phyloP scores from a whole-genome alignment of 1,140 invertebrate genomes.

The Sycobia sp. region DNA sequence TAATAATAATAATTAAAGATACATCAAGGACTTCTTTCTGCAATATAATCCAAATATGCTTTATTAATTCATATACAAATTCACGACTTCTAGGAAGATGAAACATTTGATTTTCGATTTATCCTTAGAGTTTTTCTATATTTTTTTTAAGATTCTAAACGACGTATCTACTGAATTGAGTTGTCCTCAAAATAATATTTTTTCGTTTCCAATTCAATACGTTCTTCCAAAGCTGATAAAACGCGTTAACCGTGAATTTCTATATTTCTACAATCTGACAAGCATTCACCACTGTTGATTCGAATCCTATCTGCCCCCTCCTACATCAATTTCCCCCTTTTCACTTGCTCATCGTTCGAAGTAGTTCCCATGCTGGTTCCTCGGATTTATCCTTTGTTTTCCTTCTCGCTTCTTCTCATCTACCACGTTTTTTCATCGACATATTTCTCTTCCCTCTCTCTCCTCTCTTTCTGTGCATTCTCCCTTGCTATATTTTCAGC shows the following conservation, averaged over 20 bases:
- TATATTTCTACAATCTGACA: no score
- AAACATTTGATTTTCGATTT: not conserved
- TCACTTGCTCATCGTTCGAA: not conserved
- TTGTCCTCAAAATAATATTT: not conserved
- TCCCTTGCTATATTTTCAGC: no score
- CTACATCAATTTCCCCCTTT: slow-evolving; percentile 11
- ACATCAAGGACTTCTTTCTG: not conserved
- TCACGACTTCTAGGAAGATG: not conserved
- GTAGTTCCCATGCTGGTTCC: not conserved
- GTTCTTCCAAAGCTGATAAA: not conserved
- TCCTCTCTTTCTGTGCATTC: no score
- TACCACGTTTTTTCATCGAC: not conserved
- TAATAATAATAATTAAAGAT: not conserved
- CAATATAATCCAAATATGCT: no score
- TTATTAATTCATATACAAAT: no score
- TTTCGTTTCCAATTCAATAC: not conserved
- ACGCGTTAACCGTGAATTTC: not conserved
- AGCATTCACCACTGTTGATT: not conserved
- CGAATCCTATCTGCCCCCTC: slow-evolving; percentile 17
- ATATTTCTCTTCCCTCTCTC: not conserved
- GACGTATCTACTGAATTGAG: not conserved
- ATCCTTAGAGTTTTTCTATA: not conserved
- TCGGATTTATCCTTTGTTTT: not conserved
- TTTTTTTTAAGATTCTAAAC: not conserved
- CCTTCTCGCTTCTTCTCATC: slow-evolving; percentile 1